Conservation (phyloP, 2,797 vertebrate genomes). For the Sebastes steindachneri region DNA sequence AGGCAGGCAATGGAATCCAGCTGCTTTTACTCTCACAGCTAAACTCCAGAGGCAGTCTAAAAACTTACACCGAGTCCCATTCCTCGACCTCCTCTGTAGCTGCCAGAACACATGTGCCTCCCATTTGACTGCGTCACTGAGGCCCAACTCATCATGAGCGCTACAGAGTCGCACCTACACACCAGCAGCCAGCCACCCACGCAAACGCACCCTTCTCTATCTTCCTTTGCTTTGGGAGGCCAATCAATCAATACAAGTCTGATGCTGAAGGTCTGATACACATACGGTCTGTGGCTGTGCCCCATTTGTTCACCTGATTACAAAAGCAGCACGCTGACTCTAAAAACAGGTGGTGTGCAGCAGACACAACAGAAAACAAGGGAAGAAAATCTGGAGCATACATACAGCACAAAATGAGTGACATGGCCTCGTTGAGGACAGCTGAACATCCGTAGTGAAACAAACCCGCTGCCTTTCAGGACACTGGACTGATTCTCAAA, state of each 20-base stretch:
- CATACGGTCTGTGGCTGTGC: slow-evolving; percentile 35
- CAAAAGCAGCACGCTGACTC: slow-evolving; percentile 69
- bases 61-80: slow-evolving; percentile 7
- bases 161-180: slow-evolving; percentile 33
- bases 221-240: slow-evolving; percentile 6
- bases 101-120: slow-evolving; percentile 59
- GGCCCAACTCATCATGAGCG: slow-evolving; percentile 18
- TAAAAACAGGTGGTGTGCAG: slow-evolving; percentile 75
- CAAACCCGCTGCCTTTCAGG: slow-evolving; percentile 8
- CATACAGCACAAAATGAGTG: slow-evolving; percentile 14
- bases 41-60: not conserved
- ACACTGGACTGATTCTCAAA: slow-evolving; percentile 44
- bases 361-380: slow-evolving; percentile 39
- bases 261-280: slow-evolving; percentile 37
- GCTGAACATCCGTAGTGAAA: slow-evolving; percentile 35
- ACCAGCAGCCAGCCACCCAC: slow-evolving; percentile 7
- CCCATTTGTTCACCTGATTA: slow-evolving; percentile 67
- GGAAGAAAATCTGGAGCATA: slow-evolving; percentile 57
- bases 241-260: slow-evolving; percentile 28
- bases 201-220: slow-evolving; percentile 27
- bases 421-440: slow-evolving; percentile 45
- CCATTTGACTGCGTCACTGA: slow-evolving; percentile 47
- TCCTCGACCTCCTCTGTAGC: slow-evolving; percentile 22
- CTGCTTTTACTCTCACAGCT: slow-evolving; percentile 12
- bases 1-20: slow-evolving; percentile 37